These are phyloP conservation scores for Dipodomys spectabilis DNA, from an alignment of 2,113 vertebrate species.

Conservation along the genomic window DNA sequence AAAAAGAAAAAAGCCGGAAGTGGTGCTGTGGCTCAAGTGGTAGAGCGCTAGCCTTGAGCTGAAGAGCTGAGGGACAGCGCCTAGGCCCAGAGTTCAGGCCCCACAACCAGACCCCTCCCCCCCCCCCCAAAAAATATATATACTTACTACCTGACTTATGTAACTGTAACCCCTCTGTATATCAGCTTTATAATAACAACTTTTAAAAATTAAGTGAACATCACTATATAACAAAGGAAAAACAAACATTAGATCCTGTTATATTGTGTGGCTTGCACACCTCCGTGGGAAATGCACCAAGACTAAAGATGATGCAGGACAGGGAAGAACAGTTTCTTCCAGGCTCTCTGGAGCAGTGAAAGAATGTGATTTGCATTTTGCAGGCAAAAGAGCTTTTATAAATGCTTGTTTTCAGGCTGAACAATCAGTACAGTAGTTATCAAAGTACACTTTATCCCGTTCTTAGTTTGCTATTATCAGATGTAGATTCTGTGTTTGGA, in stretches of 20 bases:
- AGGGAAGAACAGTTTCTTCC: background rate
- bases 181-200: too few relatives aligned
- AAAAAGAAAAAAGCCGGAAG: too few relatives aligned
- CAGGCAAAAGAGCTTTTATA: background rate
- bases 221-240: constrained; percentile 22
- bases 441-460: background rate
- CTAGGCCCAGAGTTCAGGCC: too few relatives aligned
- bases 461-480: background rate
- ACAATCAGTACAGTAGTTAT: background rate
- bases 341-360: background rate
- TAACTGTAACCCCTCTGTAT: too few relatives aligned
- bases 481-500: background rate
- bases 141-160: too few relatives aligned
- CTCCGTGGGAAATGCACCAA: background rate
- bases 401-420: background rate
- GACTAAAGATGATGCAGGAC: background rate
- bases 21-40: too few relatives aligned
- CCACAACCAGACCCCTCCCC: too few relatives aligned
- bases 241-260: background rate
- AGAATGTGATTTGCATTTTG: background rate
- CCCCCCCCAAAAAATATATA: too few relatives aligned
- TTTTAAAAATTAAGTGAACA: too few relatives aligned
- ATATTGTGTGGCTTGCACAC: background rate
- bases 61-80: too few relatives aligned
- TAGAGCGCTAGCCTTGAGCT: too few relatives aligned